Evolutionary conservation across 2,113 vertebrate genomes (phyloP), one percentile per base, ranked within the genome.

Genomic region (Pseudorasbora parva): DNA sequence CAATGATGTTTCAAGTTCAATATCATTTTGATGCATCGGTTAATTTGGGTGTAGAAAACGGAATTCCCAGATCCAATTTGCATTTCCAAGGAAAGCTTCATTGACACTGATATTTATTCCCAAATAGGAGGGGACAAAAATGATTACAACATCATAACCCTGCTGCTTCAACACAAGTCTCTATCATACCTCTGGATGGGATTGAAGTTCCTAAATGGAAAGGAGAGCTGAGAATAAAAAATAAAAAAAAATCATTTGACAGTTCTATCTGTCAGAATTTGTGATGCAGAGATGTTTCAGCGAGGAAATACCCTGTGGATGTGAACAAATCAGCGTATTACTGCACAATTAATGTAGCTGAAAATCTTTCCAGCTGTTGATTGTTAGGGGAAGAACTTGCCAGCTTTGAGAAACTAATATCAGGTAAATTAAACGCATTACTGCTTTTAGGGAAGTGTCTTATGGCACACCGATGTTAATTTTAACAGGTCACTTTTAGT

Each of bases 261-360:
- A 86, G 87, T 92, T 94, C 83, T 91, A 86, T 94, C 93, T 90
- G 86, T 88, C 78, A 91, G 85, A 69, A 86, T 88, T 85, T 90
- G 89, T 93, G 89, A 94, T 90, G 89, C 89, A 78, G 90, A 91
- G 93, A 94, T 91, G 90, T 92, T 92, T 91, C 92, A 91, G 91
- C 90, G 92, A 86, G 87, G 90, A 91, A 92, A 91, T 87, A 87
- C 92, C 93, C 92, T 9, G 84, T 89, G 92, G 94, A 91, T 92
- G 92, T 87, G 82, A 93, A 93, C 84, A 90, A 88, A 91, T 92
- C 93, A 90, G 87, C 86, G 84, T 93, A 93, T 93, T 94, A 93
- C 90, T 88, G 94, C 92, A 89, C 91, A 87, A 94, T 90, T 93
- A 94, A 94, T 91, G 92, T 91, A 89, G 91, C 92, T 94, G 90